Evolutionary conservation across 2,113 vertebrate species (phyloP), one percentile per base, ranked within the genome.

Genomic region (Galeopterus variegatus): DNA sequence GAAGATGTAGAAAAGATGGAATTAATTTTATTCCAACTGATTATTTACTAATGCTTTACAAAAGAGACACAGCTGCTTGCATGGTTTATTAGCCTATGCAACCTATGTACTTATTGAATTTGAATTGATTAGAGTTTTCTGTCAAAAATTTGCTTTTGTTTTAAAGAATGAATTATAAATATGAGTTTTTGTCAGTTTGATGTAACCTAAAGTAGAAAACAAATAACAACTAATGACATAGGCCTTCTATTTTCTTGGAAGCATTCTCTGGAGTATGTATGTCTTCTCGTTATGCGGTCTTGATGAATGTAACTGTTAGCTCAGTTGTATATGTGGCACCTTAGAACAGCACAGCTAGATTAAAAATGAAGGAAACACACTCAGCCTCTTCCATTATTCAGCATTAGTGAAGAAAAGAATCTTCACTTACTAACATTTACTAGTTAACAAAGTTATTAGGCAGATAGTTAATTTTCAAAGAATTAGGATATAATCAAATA

Each of bases 61-160:
- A 87, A 92, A 93, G 86, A 83, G 58, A n/a, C 54, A 88, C 54
- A 96, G 86, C 82, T 86, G 76, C 58, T 94, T 85, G n/a, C 4
- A 70, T 95, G 82, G 94, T 96, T 94, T 93, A 94, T 91, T 93
- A 45, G 86, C 12, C 31, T 56, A 6, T 15, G 23, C 83, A 67
- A 92, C 92, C 62, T 94, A 41, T 90, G 41, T 84, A 75, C 67
- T 88, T 94, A 81, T 76, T 93, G 77, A 95, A 97, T 91, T 91
- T 88, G 77, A 94, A 52, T 50, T 95, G 85, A 97, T 97, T 89
- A 86, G 97, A 92, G 60, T 81, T 85, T 58, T 89, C 60, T 91
- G 82, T 93, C 82, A 92, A 86, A 96, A 89, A 24, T 86, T 86
- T 72, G 75, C 62, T 90, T 92, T 96, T 96, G 77, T 91, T 79